Percentiles rank a stretch among this genome's conserved stretches.
phyloP scores from a whole-genome alignment of 2,888 invertebrate genomes.

The Thera obeliscata region DNA sequence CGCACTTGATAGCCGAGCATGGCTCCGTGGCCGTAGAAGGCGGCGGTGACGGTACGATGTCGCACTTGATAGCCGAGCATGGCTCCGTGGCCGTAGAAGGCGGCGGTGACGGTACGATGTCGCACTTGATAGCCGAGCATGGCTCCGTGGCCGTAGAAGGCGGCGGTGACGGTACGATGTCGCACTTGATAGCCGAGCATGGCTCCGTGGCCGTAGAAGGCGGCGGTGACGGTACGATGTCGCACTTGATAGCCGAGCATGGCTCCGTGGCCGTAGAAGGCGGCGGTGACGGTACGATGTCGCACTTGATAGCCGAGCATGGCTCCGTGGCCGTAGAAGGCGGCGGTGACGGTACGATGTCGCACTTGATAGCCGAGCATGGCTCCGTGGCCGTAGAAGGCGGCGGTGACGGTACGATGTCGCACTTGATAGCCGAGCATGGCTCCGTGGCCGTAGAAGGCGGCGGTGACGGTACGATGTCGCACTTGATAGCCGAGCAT shows the following conservation, averaged over 20 bases:
- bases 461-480: slow-evolving; percentile 16
- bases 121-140: slow-evolving; percentile 24
- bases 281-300: slow-evolving; percentile 16
- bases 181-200: slow-evolving; percentile 24
- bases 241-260: slow-evolving; percentile 24
- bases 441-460: slow-evolving; percentile 19
- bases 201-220: slow-evolving; percentile 19
- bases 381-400: slow-evolving; percentile 19
- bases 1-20: slow-evolving; percentile 24
- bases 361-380: slow-evolving; percentile 24
- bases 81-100: slow-evolving; percentile 19
- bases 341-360: slow-evolving; percentile 16
- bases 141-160: slow-evolving; percentile 19
- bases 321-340: slow-evolving; percentile 19
- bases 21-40: slow-evolving; percentile 19
- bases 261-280: slow-evolving; percentile 19
- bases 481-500: slow-evolving; percentile 24
- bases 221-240: slow-evolving; percentile 16
- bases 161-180: slow-evolving; percentile 16
- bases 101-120: slow-evolving; percentile 16
- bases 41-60: slow-evolving; percentile 16
- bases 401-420: slow-evolving; percentile 16
- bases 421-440: slow-evolving; percentile 24
- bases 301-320: slow-evolving; percentile 24
- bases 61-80: slow-evolving; percentile 24